Evolutionary conservation across 2,888 invertebrate genomes (phyloP), one percentile per base, ranked within the genome.

Genomic region (Branchipolynoe longqiensis): DNA sequence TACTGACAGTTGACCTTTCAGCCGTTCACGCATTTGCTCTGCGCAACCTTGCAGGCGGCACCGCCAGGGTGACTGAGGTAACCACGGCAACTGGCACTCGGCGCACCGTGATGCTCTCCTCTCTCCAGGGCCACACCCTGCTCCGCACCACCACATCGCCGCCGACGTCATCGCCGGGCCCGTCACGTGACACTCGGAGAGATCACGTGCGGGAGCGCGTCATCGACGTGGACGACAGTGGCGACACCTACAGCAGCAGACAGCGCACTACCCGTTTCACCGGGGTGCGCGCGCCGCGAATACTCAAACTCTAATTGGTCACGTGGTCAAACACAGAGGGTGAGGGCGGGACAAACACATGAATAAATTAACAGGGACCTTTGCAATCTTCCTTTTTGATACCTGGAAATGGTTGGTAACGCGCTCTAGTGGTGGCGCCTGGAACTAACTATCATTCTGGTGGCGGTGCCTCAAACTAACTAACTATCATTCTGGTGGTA

Each of bases 91-190:
- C 48, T 12, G 54, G 78, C 18, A 78, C 41, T 48, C 22, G 78
- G 33, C 22, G 78, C 48, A 54, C 78, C 18, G 78, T 78, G 28
- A 78, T 78, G 78, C 78, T 78, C 31, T 78, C 78, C 28, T 78
- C 78, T 48, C 54, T 78, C 41, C 41, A 48, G 78, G 78, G 78
- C 48, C 78, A 78, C 54, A 78, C 78, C 54, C 54, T 78, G 54
- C 41, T 78, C 25, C 41, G 78, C 14, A 54, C 78, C 41, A 78
- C 78, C 41, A 78, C 78, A 41, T 25, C 25, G 28, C 62, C 62
- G 14, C 41, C 41, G 8, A 0, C 31, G n/a, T 78, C 78, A 1
- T 54, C 78, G 4, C 48, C 78, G 3, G 28, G 78, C 25, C 25
- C 78, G 28, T 78, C 78, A 48, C 36, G 38, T 1, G 38, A 69